phyloP scores from a whole-genome alignment of 2,113 vertebrate genomes.

The Ancistrus triradiatus region DNA sequence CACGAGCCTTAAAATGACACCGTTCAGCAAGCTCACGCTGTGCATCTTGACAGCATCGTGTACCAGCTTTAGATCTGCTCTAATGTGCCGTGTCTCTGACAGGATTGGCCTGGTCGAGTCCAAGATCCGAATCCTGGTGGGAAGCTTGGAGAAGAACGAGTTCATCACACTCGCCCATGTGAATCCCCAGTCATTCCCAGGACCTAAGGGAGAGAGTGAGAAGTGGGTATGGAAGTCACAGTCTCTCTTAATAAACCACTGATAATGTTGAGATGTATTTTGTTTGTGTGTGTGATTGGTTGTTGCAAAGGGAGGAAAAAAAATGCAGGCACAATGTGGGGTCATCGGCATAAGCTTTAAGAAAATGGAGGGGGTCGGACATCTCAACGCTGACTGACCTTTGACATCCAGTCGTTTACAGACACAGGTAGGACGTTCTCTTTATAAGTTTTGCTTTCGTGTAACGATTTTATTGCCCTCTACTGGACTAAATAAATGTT shows the following conservation, averaged over 20 bases:
- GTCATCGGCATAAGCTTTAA: constrained; percentile 86
- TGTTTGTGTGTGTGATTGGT: neutral
- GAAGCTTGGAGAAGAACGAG: constrained; percentile 82
- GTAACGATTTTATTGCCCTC: neutral
- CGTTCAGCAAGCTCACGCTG: neutral
- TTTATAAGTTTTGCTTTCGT: neutral
- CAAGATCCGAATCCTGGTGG: constrained; percentile 86
- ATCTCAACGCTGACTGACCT: constrained; percentile 85
- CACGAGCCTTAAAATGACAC: constrained; percentile 12
- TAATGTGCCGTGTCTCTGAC: constrained; percentile 33
- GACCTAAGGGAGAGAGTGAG: constrained; percentile 71
- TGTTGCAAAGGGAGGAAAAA: constrained; percentile 72
- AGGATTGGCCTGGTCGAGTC: constrained; percentile 89
- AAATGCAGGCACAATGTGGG: constrained; percentile 86
- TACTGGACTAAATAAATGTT: neutral
- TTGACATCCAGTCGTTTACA: constrained; percentile 83
- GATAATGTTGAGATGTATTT: neutral
- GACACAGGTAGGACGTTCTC: constrained; percentile 72
- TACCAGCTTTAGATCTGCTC: no score
- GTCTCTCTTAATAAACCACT: neutral
- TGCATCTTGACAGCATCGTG: no score
- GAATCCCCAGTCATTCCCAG: constrained; percentile 80
- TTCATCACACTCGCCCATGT: constrained; percentile 82
- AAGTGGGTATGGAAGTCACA: constrained; percentile 68
- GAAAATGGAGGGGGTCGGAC: constrained; percentile 84